Evolutionary conservation across 2,113 vertebrate species (phyloP).

Genomic region (Sapajus apella): DNA sequence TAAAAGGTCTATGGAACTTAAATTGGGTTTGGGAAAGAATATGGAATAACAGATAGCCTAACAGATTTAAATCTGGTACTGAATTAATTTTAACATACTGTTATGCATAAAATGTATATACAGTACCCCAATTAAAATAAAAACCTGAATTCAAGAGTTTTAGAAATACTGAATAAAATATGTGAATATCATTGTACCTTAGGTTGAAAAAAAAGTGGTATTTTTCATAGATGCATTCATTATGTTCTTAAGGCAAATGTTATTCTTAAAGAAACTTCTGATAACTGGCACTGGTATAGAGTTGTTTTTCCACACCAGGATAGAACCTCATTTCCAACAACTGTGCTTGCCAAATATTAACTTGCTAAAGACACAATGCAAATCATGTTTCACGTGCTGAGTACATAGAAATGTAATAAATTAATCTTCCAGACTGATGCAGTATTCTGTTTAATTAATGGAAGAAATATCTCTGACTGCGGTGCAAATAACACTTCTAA

Average conservation of each 20-base stretch:
- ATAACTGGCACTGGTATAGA: neutral
- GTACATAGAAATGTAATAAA: neutral
- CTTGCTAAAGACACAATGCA: slow-evolving; percentile 36
- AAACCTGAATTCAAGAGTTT: neutral
- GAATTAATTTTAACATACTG: neutral
- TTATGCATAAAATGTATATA: neutral
- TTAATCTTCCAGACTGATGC: neutral
- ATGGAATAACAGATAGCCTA: neutral
- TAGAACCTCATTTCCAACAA: slow-evolving; percentile 36
- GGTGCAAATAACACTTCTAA: neutral
- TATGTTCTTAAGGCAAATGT: neutral
- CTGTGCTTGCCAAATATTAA: slow-evolving; percentile 26
- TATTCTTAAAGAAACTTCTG: neutral
- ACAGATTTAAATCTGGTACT: neutral
- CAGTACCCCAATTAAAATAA: neutral
- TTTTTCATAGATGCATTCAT: neutral
- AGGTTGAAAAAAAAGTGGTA: neutral
- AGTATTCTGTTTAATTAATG: neutral
- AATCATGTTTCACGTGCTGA: slow-evolving; percentile 8
- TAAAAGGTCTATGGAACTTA: neutral
- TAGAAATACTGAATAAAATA: neutral
- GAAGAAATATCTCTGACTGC: neutral
- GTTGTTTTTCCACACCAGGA: slow-evolving; percentile 22
- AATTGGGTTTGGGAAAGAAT: neutral
- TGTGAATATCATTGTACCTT: neutral